phyloP scores from a whole-genome alignment of 2,113 vertebrate species.

The Stegostoma tigrinum region DNA sequence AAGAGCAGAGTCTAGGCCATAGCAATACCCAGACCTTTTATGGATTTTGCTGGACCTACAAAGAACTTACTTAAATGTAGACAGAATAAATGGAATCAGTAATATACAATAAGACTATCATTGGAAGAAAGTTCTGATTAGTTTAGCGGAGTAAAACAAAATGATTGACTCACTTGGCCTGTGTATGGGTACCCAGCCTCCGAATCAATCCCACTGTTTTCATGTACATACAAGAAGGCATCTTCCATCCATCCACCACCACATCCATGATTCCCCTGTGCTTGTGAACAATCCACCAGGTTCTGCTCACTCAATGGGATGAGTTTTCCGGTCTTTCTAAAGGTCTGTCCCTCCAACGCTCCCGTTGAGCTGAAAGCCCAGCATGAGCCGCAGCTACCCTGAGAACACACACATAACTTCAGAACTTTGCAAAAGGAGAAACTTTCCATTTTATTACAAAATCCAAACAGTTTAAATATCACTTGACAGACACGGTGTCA shows the following conservation, averaged over 20 bases:
- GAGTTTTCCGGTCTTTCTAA: slow-evolving; percentile 36
- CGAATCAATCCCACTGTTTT: slow-evolving; percentile 32
- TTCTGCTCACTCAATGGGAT: slow-evolving; percentile 38
- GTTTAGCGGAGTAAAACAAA: neutral
- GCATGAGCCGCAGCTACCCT: neutral
- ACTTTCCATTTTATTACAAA: neutral
- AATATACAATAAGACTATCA: neutral
- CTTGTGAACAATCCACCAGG: slow-evolving; percentile 34
- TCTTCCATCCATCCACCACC: slow-evolving; percentile 34
- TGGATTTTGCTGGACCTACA: neutral
- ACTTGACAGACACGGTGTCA: neutral
- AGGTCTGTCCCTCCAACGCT: slow-evolving; percentile 39
- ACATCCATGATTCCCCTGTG: slow-evolving; percentile 29
- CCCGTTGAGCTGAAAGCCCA: slow-evolving; percentile 34
- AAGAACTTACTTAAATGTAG: neutral
- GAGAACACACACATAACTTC: neutral
- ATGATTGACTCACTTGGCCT: neutral
- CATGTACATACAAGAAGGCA: slow-evolving; percentile 38
- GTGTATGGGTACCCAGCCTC: slow-evolving; percentile 38
- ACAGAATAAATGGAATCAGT: neutral
- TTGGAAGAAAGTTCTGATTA: neutral
- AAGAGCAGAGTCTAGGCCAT: neutral
- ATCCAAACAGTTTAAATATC: neutral
- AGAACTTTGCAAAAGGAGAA: neutral
- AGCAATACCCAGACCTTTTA: neutral